Evolutionary conservation across 53 echinoderm and acorn worm genomes (phyloP).

Genomic region (Stichopus horrens): DNA sequence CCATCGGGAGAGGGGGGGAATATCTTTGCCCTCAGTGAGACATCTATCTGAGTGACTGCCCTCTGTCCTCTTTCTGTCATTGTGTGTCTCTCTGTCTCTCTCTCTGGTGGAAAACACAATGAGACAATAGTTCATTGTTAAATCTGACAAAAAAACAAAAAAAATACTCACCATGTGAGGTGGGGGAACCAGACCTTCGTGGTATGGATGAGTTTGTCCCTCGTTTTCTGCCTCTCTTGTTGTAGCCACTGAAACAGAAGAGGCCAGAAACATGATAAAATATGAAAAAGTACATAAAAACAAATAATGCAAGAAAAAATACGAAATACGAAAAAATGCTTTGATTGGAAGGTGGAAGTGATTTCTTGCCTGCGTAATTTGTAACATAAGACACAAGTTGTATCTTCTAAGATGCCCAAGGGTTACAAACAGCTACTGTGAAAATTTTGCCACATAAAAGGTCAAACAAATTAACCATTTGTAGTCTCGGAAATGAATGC

Average conservation of each 20-base stretch:
- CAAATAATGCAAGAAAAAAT: background rate
- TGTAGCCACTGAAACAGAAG: slow-evolving; percentile 5
- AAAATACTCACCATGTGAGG: slow-evolving; percentile 28
- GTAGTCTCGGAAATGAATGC: background rate
- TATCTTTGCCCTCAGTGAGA: too few relatives aligned
- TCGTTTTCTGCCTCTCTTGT: slow-evolving; percentile 38
- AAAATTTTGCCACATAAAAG: background rate
- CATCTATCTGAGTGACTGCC: too few relatives aligned
- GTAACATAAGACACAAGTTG: background rate
- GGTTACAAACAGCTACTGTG: background rate
- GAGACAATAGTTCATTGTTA: too few relatives aligned
- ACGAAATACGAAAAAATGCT: background rate
- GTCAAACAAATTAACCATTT: background rate
- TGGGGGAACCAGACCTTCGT: slow-evolving; percentile 39
- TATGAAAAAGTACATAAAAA: background rate
- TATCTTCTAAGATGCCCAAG: background rate
- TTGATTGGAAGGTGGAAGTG: background rate
- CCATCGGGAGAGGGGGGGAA: too few relatives aligned
- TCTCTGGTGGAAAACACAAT: too few relatives aligned
- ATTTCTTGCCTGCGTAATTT: background rate
- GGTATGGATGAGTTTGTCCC: slow-evolving; percentile 33
- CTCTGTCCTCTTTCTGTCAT: too few relatives aligned
- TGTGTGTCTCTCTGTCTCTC: too few relatives aligned
- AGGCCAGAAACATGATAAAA: background rate
- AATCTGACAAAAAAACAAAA: background rate